Conservation (phyloP, 2,888 invertebrate genomes). For the Metacarcinus magister region DNA sequence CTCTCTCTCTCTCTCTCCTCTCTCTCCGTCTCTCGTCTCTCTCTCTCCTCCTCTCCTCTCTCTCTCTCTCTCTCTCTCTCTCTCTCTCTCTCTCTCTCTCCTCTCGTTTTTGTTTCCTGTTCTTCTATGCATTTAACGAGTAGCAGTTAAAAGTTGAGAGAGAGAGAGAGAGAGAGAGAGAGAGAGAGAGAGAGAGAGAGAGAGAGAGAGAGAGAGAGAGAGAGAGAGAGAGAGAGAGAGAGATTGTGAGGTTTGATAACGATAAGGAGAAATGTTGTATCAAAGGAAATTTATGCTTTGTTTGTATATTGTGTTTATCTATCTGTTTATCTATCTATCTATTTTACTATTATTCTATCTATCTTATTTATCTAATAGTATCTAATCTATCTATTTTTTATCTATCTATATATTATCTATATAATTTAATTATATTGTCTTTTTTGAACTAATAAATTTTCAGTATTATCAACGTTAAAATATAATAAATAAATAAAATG, state of each 20-base stretch:
- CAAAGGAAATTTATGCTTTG: not conserved
- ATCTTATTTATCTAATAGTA: too few species aligned
- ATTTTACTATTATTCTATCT: too few species aligned
- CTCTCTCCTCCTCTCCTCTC: not conserved
- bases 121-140: not conserved
- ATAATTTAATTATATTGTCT: too few species aligned
- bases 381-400: too few species aligned
- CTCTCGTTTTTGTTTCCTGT: not conserved
- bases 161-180: not conserved
- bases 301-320: not conserved
- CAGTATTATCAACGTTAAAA: too few species aligned
- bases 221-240: too few species aligned
- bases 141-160: not conserved
- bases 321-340: not conserved
- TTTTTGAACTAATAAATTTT: too few species aligned
- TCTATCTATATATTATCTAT: too few species aligned
- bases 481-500: too few species aligned
- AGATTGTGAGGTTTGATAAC: too few species aligned
- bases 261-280: not conserved
- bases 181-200: not conserved
- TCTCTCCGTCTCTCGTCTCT: not conserved
- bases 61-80: slow-evolving; percentile 28
- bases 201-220: slow-evolving; percentile 19
- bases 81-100: slow-evolving; percentile 26
- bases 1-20: not conserved